Base-by-base conservation (phyloP, 2,888 invertebrate genomes). In the Drosophila rubida region DNA sequence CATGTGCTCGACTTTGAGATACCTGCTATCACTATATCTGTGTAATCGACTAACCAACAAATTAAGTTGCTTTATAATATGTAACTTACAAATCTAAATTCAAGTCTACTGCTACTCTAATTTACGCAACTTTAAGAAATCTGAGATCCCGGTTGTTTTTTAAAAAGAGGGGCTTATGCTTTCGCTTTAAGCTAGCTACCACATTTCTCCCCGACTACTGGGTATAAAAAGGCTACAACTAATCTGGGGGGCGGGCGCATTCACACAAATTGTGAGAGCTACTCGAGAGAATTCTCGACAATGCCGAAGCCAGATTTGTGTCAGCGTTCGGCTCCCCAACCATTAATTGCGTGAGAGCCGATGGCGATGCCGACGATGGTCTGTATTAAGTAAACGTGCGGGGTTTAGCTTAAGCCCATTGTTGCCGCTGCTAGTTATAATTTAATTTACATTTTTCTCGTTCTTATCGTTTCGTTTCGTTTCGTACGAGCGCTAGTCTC, bases 401-500 rank as follows among this genome's bases (percentile, higher is more conserved):
- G 68, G 59, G 68, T 41, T 68, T 68, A 62, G 67, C 76, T 76
- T 74, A 68, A 62, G 76, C 67, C 54, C 48, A 76, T 82, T 84
- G 82, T 82, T 84, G 80, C 49, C 49, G 62, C 58, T 44, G 48
- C 76, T 78, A 83, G 80, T 78, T 80, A 82, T 84, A 82, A 82
- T 82, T 82, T 80, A 82, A 84, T 82, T 84, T 82, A 76, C 68
- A 82, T 71, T 76, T 74, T 78, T 82, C 80, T 80, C 70, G 74
- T 69, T 55, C 55, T 55, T 55, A 45, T 55, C 57, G 54, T 44
- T 45, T 50, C 48, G 60, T 50, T 44, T 27, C 22, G 32, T 8
- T 14, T 44, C 11, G 45, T 8, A 1, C 16, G 27, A 23, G 27
- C 14, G n/a, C 37, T 27, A 19, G 39, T 32, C 27, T 30, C 16